Evolutionary conservation across 2,888 invertebrate species (phyloP), one percentile per base, ranked within the genome.

Genomic region (Eledona agricola): DNA sequence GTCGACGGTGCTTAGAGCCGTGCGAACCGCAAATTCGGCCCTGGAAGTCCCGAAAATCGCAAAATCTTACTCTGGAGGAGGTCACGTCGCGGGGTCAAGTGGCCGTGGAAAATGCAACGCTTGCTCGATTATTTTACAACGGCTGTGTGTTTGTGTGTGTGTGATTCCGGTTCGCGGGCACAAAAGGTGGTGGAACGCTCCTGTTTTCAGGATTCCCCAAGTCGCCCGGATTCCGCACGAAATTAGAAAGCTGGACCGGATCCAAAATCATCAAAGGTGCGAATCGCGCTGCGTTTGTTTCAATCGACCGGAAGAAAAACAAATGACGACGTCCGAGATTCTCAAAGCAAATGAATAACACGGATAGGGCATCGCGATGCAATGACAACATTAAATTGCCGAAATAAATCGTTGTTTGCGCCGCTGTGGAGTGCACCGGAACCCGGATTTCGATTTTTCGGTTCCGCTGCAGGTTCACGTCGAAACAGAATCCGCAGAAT

Each of bases 81-180:
- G 45, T 45, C 34, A 43, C 11, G 26, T 11, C 17, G 34, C 19
- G 9, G 34, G 32, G 34, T 45, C 45, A 45, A 45, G 34, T 34
- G 25, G 45, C 45, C 45, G 45, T 22, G 32, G 45, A 34, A 38
- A 45, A 37, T 45, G 34, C 43, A 34, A 45, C 34, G 45, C 34
- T 23, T 23, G 37, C 37, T 43, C 13, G 32, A 43, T 32, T 29
- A 13, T 43, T 43, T 31, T 31, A 42, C 43, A 35, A 35, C 9
- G 22, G 17, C 6, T 19, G 4, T 19, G 35, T 12, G 22, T 16
- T 20, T 13, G 25, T 16, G 19, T 34, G 22, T 45, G 45, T 31
- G 31, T 31, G 45, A 45, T 45, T 45, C 45, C 45, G 45, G 45
- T 45, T 45, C 34, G 9, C 31, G 42, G 29, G 19, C 19, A 28